Base-by-base conservation (phyloP, 1,140 invertebrate species). In the Lepidotrigona ventralis region DNA sequence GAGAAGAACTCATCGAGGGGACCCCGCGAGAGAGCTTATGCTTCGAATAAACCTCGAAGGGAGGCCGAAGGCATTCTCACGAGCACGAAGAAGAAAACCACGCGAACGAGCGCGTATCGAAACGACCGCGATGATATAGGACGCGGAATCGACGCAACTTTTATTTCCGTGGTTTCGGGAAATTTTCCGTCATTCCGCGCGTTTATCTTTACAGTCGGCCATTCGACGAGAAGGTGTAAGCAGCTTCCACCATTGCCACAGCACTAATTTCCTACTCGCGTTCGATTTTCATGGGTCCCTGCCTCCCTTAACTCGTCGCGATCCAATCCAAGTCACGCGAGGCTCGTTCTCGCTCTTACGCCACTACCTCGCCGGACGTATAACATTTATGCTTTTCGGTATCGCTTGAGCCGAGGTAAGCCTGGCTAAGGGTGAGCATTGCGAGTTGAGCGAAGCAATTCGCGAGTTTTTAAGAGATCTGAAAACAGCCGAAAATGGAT, bases 321-420 rank as follows among this genome's bases (percentile, higher is more conserved):
- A 86, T 88, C 85, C 76, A 73, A 80, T 74, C 33, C 69, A 90
- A 92, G 81, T 91, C 91, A 88, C 88, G 12, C 90, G 89, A 88
- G 79, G 70, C 75, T 64, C 78, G 29, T 90, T 87, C 86, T 87
- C 79, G 83, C 39, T 72, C 51, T 73, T 29, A 17, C 26, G n/a
- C 56, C 66, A 89, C 87, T 89, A 88, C 88, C 90, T 85, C 85
- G 66, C 85, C 73, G 85, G 54, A 39, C 89, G 86, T 91, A 91
- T 92, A 91, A 93, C 91, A 92, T 93, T 93, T 92, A 93, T 92
- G 91, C 91, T 90, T 89, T 85, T 88, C 87, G 88, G 92, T 92
- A 92, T 92, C 91, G 90, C 89, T 92, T 86, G 90, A 83, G 4
- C 11, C 58, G n/a, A n/a, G 23, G 12, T n/a, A n/a, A 46, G 6